Base-by-base conservation (phyloP, 2,797 vertebrate species). In the Octomys mimax region DNA sequence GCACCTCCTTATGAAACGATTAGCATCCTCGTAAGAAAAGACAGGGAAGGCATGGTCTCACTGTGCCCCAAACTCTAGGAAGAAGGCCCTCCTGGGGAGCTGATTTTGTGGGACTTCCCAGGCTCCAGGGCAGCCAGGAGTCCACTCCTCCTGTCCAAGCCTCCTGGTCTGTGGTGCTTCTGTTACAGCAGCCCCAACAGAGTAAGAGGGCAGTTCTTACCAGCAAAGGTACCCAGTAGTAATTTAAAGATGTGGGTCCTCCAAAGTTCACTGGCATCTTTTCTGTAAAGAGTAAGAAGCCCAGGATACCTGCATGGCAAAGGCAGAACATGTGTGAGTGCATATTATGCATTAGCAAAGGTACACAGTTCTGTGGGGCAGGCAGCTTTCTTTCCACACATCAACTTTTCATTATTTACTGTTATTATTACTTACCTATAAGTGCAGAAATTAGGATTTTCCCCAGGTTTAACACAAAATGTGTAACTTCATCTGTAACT, bases 161-260 rank as follows among this genome's bases (percentile, higher is more conserved):
- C 24, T 59, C 46, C 10, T 21, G 36, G 12, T 42, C 57, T 33
- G 4, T 24, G 11, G 12, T 61, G 62, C n/a, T 84, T 83, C 85
- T 93, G 78, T 61, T 59, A 87, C 18, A 73, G 85, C 33, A 61
- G 21, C 49, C 61, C 31, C 42, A 54, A 75, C 16, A 75, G 36
- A 87, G 36, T 33, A 36, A 82, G 31, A 52, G 5, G 46, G 12
- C 31, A 73, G 87, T 90, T 61, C 99, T 99, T 98, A 99, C 99
- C 99, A 99, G 87, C 83, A 99, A 98, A 13, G 99, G 99, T 42
- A 99, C 99, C 99, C 99, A 99, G 98, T 99, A 99, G 98, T 99
- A 99, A 98, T 99, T 99, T 95, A 99, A 97, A 0, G 98, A 96
- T 0, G 99, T 99, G 59, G 99, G 99, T 97, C 99, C 99, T 95